Evolutionary conservation across 2,888 invertebrate species (phyloP).

Genomic region (Pollenia labialis): DNA sequence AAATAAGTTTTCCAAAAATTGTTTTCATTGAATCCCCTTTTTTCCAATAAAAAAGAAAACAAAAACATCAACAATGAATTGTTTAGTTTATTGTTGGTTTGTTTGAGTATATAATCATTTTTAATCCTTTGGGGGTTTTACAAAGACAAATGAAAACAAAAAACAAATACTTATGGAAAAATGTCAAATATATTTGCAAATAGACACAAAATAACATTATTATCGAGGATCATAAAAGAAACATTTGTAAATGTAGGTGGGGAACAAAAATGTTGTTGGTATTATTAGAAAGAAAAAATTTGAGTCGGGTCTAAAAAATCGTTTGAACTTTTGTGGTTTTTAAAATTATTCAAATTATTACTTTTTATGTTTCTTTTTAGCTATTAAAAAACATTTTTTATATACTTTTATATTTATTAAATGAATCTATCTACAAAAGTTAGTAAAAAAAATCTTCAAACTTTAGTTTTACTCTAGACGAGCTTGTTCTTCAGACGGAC

Average conservation of each 20-base stretch:
- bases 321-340: no score
- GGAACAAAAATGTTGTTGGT: no score
- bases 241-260: neutral
- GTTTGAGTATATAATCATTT: conserved; percentile 44
- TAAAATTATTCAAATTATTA: no score
- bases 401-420: no score
- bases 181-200: neutral
- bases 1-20: conserved; percentile 58
- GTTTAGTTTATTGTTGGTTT: conserved; percentile 61
- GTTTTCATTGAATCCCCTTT: conserved; percentile 31
- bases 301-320: no score
- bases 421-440: no score
- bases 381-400: no score
- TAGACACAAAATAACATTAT: neutral
- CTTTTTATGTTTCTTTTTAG: no score
- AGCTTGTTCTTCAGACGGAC: no score
- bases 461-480: no score
- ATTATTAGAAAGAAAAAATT: no score
- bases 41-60: neutral
- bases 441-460: no score
- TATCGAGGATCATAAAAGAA: neutral
- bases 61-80: conserved; percentile 48
- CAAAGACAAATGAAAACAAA: conserved; percentile 1
- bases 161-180: neutral
- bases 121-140: conserved; percentile 50